phyloP scores from a whole-genome alignment of 2,797 vertebrate genomes.

The Poeciliopsis paucimaculata region DNA sequence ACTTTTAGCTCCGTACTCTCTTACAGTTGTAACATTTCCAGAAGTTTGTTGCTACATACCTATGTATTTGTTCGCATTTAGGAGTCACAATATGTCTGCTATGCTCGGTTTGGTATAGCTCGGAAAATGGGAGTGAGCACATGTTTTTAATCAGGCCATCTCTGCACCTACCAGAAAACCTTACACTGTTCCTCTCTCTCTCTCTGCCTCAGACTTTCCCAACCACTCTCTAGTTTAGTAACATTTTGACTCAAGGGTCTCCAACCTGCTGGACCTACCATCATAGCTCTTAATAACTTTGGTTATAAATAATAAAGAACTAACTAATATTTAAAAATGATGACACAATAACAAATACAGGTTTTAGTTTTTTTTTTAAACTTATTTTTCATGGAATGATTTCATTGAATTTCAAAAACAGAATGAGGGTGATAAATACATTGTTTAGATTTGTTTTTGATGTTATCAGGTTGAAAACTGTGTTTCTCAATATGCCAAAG shows the following conservation, averaged over 20 bases:
- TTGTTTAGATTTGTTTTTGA: neutral
- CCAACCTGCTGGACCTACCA: neutral
- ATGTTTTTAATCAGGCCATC: slow-evolving; percentile 72
- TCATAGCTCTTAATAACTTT: neutral
- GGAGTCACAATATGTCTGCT: slow-evolving; percentile 43
- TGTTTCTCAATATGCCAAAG: neutral
- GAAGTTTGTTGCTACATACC: slow-evolving; percentile 16
- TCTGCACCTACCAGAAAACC: slow-evolving; percentile 48
- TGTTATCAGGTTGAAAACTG: neutral
- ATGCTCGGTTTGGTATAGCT: slow-evolving; percentile 54
- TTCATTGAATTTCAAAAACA: neutral
- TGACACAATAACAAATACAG: neutral
- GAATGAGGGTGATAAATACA: neutral
- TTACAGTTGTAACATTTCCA: slow-evolving; percentile 40
- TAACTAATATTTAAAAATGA: neutral
- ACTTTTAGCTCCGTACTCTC: slow-evolving; percentile 13
- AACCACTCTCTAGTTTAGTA: slow-evolving; percentile 22
- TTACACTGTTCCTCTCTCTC: slow-evolving; percentile 21
- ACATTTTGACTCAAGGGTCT: slow-evolving; percentile 9
- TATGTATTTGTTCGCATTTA: slow-evolving; percentile 13
- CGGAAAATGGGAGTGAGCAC: slow-evolving; percentile 53
- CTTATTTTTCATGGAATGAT: neutral
- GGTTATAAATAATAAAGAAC: neutral
- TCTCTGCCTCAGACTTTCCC: slow-evolving; percentile 6
- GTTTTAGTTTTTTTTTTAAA: neutral